Evolutionary conservation across 2,113 vertebrate species (phyloP).

Genomic region (Mionectes macconnelli): DNA sequence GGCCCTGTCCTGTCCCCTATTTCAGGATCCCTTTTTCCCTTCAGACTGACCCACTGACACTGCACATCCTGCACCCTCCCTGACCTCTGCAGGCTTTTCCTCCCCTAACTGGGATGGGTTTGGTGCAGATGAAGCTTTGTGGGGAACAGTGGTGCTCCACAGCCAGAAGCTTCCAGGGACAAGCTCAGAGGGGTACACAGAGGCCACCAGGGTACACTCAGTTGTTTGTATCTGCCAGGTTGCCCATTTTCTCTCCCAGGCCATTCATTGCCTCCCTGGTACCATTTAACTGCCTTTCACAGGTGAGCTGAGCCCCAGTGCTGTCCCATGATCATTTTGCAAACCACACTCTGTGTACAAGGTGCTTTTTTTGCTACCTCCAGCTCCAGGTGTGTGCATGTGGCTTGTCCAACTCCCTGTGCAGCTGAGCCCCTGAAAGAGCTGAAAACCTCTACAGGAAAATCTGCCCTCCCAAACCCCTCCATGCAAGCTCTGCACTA

Average conservation of each 20-base stretch:
- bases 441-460: neutral
- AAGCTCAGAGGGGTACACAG: neutral
- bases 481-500: accelerated
- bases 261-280: neutral
- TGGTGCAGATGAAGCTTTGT: neutral
- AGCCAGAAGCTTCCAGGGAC: neutral
- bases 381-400: neutral
- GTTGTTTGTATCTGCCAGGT: neutral
- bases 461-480: neutral
- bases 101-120: neutral
- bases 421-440: neutral
- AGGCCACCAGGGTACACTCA: neutral
- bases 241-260: neutral
- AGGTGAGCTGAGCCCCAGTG: neutral
- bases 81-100: neutral
- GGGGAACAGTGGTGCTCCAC: neutral
- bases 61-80: neutral
- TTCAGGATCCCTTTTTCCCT: neutral
- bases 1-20: neutral
- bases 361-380: neutral
- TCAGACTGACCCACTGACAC: accelerated
- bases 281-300: neutral
- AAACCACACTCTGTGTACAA: neutral
- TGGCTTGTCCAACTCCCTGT: neutral
- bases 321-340: neutral